Conservation (phyloP, 2,888 invertebrate genomes). For the Anthrax anthrax region DNA sequence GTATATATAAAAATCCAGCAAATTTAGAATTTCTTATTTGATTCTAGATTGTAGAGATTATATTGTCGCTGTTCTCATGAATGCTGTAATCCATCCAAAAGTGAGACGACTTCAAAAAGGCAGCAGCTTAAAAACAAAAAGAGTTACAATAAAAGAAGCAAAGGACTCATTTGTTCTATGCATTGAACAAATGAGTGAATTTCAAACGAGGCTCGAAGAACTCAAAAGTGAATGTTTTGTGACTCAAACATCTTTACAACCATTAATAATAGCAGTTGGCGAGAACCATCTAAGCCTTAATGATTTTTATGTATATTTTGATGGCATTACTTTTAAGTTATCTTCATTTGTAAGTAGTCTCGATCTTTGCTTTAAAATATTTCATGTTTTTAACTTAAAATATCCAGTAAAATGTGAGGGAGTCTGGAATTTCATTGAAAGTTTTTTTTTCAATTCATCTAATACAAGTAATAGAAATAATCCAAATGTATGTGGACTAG, state of each 20-base stretch:
- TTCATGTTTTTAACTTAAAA: slow-evolving; percentile 4
- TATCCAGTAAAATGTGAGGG: slow-evolving; percentile 1
- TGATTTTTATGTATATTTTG: slow-evolving; percentile 2
- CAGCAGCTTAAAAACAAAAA: background rate
- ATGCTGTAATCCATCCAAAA: slow-evolving; percentile 1
- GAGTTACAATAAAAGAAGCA: background rate
- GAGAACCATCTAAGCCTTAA: background rate
- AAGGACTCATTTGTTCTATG: background rate
- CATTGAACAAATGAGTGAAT: background rate
- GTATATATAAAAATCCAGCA: background rate
- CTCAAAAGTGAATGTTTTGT: background rate
- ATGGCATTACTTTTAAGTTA: background rate
- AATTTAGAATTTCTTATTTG: background rate
- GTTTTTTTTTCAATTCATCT: background rate
- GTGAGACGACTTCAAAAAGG: background rate
- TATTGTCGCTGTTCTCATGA: background rate
- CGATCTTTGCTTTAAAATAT: slow-evolving; percentile 2
- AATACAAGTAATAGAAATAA: background rate
- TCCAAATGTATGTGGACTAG: background rate
- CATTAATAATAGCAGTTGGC: background rate
- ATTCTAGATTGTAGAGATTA: slow-evolving; percentile 2
- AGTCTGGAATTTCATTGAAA: slow-evolving; percentile 1
- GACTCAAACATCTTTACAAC: background rate
- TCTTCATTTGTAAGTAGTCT: background rate
- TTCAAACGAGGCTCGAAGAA: background rate